Conservation (phyloP, 1,140 invertebrate species). For the Portunus trituberculatus region DNA sequence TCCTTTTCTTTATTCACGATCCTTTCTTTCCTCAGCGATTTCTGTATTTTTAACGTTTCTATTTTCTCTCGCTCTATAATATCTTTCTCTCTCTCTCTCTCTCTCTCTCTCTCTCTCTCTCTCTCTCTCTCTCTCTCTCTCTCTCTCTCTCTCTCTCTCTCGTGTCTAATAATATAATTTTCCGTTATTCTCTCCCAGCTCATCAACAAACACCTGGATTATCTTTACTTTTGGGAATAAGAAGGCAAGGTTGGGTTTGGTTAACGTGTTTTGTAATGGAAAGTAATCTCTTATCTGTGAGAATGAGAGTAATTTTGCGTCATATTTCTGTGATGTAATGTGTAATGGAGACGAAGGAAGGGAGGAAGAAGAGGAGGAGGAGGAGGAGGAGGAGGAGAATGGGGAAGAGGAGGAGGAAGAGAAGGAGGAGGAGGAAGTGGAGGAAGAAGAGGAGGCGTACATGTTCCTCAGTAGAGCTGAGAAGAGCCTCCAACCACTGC, state of each 20-base stretch:
- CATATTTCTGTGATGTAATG: too few species aligned
- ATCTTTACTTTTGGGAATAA: too few species aligned
- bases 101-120: background rate
- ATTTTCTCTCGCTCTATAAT: background rate
- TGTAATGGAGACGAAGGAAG: background rate
- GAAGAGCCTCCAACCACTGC: too few species aligned
- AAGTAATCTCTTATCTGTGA: too few species aligned
- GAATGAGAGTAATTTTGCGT: too few species aligned
- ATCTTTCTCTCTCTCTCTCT: background rate
- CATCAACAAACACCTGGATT: too few species aligned
- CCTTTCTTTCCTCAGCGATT: background rate
- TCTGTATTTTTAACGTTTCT: too few species aligned
- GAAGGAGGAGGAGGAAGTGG: too few species aligned
- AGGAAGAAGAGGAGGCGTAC: too few species aligned
- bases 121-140: background rate
- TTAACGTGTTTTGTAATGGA: too few species aligned
- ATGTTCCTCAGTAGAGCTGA: too few species aligned
- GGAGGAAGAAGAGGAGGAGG: constrained; percentile 26
- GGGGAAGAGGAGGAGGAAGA: background rate
- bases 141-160: background rate
- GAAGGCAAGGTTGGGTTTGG: too few species aligned
- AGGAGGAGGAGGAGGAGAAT: background rate
- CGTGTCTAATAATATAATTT: background rate
- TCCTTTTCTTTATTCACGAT: background rate
- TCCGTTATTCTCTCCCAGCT: background rate